A percentile compares a stretch with the other conserved stretches of the same genome.
Conservation (phyloP, 2,888 invertebrate genomes). For the Morinoia aosen region DNA sequence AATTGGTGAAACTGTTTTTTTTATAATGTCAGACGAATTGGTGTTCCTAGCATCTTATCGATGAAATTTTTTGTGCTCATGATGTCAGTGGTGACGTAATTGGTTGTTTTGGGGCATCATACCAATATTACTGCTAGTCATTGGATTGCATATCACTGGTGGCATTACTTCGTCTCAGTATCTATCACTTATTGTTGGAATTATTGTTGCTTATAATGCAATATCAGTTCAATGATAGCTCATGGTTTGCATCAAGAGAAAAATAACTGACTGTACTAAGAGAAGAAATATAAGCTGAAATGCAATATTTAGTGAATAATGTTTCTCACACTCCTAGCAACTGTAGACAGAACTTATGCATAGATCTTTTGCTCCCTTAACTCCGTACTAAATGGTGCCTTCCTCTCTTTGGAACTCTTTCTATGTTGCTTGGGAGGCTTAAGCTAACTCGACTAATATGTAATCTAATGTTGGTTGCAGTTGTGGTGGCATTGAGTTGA, state of each 20-base stretch:
- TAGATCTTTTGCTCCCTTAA: no score
- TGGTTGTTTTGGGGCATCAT: neutral
- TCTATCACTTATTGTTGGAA: neutral
- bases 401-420: neutral
- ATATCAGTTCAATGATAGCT: neutral
- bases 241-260: no score
- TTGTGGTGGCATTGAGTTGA: constrained; percentile 92
- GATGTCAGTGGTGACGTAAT: neutral
- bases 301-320: no score
- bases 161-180: neutral
- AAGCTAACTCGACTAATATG: neutral
- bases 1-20: no score
- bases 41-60: neutral
- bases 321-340: no score
- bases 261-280: no score
- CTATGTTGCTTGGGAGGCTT: neutral
- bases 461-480: constrained; percentile 71
- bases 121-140: neutral
- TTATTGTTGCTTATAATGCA: neutral
- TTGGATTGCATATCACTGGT: neutral
- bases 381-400: no score
- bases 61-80: neutral
- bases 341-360: no score
- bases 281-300: no score
- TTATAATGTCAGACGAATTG: no score